A percentile compares a stretch with the other conserved stretches of the same genome.
Evolutionary conservation across 2,888 invertebrate genomes (phyloP).

Genomic region (Limnephilus marmoratus): DNA sequence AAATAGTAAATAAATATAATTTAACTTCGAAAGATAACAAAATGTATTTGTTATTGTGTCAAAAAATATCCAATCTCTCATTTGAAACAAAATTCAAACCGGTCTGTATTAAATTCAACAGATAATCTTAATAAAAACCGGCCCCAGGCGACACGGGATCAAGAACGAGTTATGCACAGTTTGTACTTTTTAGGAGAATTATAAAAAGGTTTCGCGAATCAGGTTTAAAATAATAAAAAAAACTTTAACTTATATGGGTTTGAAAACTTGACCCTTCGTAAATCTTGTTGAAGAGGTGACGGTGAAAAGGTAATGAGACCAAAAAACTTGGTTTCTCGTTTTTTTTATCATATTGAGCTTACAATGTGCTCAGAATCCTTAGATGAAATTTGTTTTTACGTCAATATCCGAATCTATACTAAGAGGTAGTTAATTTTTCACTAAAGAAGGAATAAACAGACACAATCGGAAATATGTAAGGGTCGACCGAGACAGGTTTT

Average conservation of each 20-base stretch:
- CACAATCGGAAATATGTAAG: too few species aligned
- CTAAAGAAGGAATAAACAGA: too few species aligned
- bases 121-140: background rate
- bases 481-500: too few species aligned
- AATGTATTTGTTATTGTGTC: background rate
- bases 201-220: background rate
- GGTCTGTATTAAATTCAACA: background rate
- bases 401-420: too few species aligned
- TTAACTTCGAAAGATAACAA: too few species aligned
- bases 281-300: background rate
- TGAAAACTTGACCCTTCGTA: background rate
- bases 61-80: too few species aligned
- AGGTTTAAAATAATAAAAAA: background rate
- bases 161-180: background rate
- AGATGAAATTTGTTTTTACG: too few species aligned
- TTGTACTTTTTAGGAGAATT: background rate
- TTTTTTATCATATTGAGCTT: background rate
- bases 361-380: background rate
- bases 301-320: background rate
- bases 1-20: too few species aligned
- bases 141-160: background rate
- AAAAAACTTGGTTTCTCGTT: background rate
- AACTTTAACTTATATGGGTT: background rate
- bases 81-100: background rate
- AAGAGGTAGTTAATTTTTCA: too few species aligned